Base-by-base conservation (phyloP, 37 sponge, comb jelly and placozoan species). In the Ephydatia muelleri region DNA sequence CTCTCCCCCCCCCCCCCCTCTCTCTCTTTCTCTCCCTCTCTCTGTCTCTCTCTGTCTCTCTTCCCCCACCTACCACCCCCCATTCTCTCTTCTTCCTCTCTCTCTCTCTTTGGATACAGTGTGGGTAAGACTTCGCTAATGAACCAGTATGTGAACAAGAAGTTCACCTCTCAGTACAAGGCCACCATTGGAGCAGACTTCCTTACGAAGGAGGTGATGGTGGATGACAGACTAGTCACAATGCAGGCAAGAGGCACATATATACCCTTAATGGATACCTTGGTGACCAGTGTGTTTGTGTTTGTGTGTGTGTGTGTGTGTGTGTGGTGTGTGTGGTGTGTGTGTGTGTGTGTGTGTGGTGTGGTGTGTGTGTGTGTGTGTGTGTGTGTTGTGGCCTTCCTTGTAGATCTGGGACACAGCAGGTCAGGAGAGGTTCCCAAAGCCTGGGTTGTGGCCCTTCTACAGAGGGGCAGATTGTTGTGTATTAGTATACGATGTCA, bases 101-200 rank as follows among this genome's bases (percentile, higher is more conserved):
- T 33, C 72, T 30, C 43, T 43, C 43, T 43, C 43, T 6, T n/a
- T n/a, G n/a, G n/a, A n/a, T 79, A 27, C 69, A 97, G 99, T 65
- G 99, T 98, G 26, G 99, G 99, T 30, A 99, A 99, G 89, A 99
- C 99, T 1, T 99, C 99, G 25, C 88, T 99, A 33, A 99, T 99
- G 99, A 99, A 99, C 82, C 99, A 99, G 80, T 99, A 96, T 86
- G 99, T 99, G 29, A 97, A 96, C 80, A 99, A 97, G 85, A 99
- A 97, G 93, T 99, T 99, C 85, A 99, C 95, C 32, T 95, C 96
- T 23, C 99, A 99, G 76, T 99, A 99, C 76, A 99, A 99, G 77
- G 99, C 97, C 13, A 99, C 99, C 13, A 99, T 99, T 49, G 99
- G 99, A 74, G 99, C 99, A 26, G 99, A 99, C 72, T 99, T 99